Conservation (phyloP, 1,140 invertebrate genomes). For the Heliconius hermathena region DNA sequence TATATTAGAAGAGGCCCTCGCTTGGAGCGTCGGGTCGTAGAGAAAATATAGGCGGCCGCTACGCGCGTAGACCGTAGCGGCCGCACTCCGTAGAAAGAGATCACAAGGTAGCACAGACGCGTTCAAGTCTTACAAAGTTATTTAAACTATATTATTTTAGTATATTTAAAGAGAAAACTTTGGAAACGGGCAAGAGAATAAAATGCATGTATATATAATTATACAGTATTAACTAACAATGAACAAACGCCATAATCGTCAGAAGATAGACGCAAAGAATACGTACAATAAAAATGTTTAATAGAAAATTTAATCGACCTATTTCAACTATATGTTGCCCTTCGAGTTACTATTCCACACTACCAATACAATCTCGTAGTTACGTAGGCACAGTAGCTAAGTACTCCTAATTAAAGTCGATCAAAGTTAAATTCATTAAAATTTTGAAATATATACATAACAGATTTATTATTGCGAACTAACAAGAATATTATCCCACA, state of each 20-base stretch:
- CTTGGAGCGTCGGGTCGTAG: slow-evolving; percentile 39
- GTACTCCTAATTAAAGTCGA: background rate
- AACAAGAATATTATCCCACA: slow-evolving; percentile 26
- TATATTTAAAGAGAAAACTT: slow-evolving; percentile 31
- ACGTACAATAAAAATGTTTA: background rate
- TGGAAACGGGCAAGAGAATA: slow-evolving; percentile 17
- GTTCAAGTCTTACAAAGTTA: slow-evolving; percentile 20
- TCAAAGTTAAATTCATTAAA: background rate
- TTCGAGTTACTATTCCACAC: slow-evolving; percentile 7
- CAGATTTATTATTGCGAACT: slow-evolving; percentile 20
- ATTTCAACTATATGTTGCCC: slow-evolving; percentile 11
- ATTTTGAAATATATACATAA: slow-evolving; percentile 19
- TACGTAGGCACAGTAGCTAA: slow-evolving; percentile 7
- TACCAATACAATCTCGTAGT: background rate
- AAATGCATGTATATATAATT: too few species aligned
- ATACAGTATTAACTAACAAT: slow-evolving; percentile 52
- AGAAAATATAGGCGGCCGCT: slow-evolving; percentile 65
- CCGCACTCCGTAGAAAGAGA: slow-evolving; percentile 55
- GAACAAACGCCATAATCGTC: slow-evolving; percentile 69
- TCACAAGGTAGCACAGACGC: slow-evolving; percentile 30
- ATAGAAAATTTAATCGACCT: background rate
- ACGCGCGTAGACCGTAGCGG: slow-evolving; percentile 53
- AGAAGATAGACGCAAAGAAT: slow-evolving; percentile 35
- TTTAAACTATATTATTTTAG: background rate
- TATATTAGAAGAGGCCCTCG: slow-evolving; percentile 19